Evolutionary conservation across 2,797 vertebrate species (phyloP), one percentile per base, ranked within the genome.

Genomic region (Labeo calbasu): DNA sequence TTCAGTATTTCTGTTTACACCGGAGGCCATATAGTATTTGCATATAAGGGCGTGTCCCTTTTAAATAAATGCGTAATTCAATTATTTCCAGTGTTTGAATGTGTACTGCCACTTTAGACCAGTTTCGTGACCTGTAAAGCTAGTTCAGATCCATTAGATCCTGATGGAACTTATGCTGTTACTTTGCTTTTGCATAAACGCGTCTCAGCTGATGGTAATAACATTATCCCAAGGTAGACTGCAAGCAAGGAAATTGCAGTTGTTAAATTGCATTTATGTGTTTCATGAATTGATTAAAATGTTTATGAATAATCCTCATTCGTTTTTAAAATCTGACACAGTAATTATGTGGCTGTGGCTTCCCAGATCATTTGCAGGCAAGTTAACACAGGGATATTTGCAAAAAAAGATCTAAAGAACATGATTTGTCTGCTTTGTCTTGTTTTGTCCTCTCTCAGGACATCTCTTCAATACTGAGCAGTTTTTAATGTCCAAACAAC

Each of bases 41-140:
- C 46, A 79, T 65, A 46, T 51, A 65, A 65, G 43, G 77, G 10
- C 0, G 9, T 78, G 77, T 36, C 43, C 25, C 59, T 50, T 48
- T 19, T 71, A 65, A 50, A 78, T 78, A 43, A 50, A 65, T 36
- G 46, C 46, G 10, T 66, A 79, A 79, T 66, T 32, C 3, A 69
- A 55, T 79, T 53, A 68, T 14, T 68, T 68, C 14, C 21, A 12
- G 48, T 17, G 46, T 79, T n/a, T 79, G 48, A 68, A 40, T 51
- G 46, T 51, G 23, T 21, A 65, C 25, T 66, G 32, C 23, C 15
- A 63, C 43, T 50, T 32, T n/a, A 63, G 61, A 66, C 3, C 51
- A 21, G 15, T 53, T 65, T 48, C 48, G 36, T 21, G 25, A 69
- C 48, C 43, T 55, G 28, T 80, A 23, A 70, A 25, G 7, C 17